Percentiles rank a stretch among this genome's conserved stretches.
phyloP scores from a whole-genome alignment of 2,113 vertebrate species.

The Numida meleagris region DNA sequence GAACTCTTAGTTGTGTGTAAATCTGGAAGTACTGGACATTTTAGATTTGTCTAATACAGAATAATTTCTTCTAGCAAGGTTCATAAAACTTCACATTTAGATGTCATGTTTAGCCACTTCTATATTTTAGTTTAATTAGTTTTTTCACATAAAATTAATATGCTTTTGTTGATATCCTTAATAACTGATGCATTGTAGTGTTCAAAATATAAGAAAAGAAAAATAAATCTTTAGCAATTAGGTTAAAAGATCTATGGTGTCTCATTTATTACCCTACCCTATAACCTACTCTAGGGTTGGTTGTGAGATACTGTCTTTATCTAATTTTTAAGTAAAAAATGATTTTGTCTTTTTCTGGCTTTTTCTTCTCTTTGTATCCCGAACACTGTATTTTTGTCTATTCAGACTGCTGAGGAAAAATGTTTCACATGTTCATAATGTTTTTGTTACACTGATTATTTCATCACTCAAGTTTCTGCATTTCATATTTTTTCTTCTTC shows the following conservation, averaged over 20 bases:
- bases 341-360: not conserved
- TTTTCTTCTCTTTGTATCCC: not conserved
- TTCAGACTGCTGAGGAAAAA: not conserved
- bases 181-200: not conserved
- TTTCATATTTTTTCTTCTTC: not conserved
- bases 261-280: not conserved
- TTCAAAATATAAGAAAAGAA: not conserved
- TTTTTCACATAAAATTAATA: not conserved
- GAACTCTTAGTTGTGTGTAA: not conserved
- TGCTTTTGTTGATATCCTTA: not conserved
- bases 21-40: not conserved
- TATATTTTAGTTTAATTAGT: not conserved
- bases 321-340: not conserved
- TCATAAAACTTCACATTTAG: not conserved
- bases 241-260: not conserved
- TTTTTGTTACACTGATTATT: not conserved
- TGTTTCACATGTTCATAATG: not conserved
- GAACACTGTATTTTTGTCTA: not conserved
- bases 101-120: not conserved
- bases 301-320: not conserved
- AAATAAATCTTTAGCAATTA: not conserved
- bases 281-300: not conserved
- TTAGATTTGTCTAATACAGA: not conserved
- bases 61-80: not conserved
- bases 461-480: not conserved